These are phyloP conservation scores for Ladona fulva DNA, from an alignment of 1,140 invertebrate genomes.

Conservation along the genomic window DNA sequence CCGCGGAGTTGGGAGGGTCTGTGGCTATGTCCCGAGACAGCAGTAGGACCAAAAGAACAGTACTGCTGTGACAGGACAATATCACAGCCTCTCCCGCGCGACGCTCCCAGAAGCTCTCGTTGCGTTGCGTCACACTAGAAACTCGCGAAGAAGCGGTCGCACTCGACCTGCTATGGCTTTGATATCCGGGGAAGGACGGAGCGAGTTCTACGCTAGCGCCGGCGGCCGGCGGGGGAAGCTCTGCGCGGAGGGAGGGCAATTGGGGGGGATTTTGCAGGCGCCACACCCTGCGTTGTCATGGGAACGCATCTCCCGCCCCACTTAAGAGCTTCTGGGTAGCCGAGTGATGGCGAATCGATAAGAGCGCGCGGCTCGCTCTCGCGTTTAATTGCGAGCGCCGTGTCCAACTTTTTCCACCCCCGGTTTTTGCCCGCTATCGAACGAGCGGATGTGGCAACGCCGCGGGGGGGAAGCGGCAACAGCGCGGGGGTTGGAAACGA, in stretches of 20 bases:
- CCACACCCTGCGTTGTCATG: slow-evolving; percentile 1
- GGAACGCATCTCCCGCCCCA: not conserved
- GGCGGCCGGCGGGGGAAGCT: not conserved
- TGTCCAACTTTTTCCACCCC: not conserved
- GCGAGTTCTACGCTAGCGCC: not conserved
- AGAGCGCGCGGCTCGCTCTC: too few relatives aligned
- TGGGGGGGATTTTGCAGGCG: not conserved
- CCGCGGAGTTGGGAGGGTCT: slow-evolving; percentile 26
- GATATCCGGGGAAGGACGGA: not conserved
- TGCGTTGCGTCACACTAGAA: not conserved
- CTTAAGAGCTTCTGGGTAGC: too few relatives aligned
- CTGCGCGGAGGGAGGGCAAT: not conserved
- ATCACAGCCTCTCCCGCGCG: slow-evolving; percentile 48
- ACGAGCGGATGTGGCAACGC: not conserved
- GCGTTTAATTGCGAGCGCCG: too few relatives aligned
- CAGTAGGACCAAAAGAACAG: slow-evolving; percentile 56
- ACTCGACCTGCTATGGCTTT: not conserved
- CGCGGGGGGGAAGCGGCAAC: not conserved
- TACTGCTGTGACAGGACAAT: slow-evolving; percentile 95
- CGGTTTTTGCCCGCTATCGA: not conserved
- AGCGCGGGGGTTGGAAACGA: not conserved
- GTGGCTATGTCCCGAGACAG: slow-evolving; percentile 77
- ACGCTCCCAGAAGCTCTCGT: not conserved
- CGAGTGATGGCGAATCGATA: too few relatives aligned
- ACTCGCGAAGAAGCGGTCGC: not conserved